phyloP scores from a whole-genome alignment of 2,113 vertebrate genomes.

The Cardinalis cardinalis region DNA sequence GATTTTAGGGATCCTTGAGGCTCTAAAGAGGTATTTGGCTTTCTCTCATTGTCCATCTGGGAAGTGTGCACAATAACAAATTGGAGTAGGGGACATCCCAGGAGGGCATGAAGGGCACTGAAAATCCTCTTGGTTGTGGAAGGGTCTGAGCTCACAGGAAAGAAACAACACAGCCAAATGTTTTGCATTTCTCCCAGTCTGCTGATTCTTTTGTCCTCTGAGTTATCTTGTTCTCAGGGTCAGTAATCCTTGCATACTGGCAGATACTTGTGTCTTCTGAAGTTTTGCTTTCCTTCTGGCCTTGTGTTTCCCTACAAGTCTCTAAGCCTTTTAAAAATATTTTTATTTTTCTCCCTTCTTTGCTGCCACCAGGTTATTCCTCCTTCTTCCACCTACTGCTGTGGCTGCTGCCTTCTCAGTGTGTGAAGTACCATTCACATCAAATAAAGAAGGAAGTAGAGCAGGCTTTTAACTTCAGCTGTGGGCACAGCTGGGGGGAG shows the following conservation, averaged over 20 bases:
- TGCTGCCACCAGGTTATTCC: slow-evolving; percentile 12
- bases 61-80: neutral
- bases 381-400: slow-evolving; percentile 10
- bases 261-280: neutral
- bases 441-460: slow-evolving; percentile 29
- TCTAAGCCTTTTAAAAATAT: neutral
- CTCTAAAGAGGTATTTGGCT: neutral
- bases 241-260: neutral
- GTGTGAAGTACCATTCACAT: slow-evolving; percentile 32
- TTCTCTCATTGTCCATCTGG: neutral
- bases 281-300: slow-evolving; percentile 12
- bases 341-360: neutral
- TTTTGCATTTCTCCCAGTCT: neutral
- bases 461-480: slow-evolving; percentile 38
- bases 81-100: fast-evolving
- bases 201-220: neutral
- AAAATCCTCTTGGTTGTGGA: neutral
- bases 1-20: fast-evolving
- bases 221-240: neutral
- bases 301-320: neutral
- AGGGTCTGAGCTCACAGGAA: neutral
- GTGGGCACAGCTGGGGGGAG: slow-evolving; percentile 1
- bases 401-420: neutral
- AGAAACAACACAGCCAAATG: neutral
- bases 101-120: neutral